Base-by-base conservation (phyloP, 2,113 vertebrate species). In the Chrysemys picta region DNA sequence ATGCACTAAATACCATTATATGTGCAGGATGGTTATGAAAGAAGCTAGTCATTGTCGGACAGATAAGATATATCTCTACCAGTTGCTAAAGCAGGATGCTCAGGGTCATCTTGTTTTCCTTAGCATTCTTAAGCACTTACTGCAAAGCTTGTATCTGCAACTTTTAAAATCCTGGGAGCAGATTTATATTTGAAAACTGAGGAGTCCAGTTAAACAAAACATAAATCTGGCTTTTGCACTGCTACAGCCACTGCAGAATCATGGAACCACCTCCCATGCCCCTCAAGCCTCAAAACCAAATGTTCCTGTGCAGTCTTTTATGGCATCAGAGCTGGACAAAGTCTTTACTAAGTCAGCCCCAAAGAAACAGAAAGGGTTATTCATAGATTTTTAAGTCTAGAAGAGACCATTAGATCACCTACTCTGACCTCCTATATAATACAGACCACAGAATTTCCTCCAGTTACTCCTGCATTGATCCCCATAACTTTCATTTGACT, bases 401-500 rank as follows among this genome's bases (percentile, higher is more conserved):
- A 57, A 57, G 16, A 38, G 54, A 10, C 54, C 16, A 10, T 59
- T 42, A n/a, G 5, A 62, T 17, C 25, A 81, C 47, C 35, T 45
- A 47, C 13, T 2, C 1, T 78, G 14, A 5, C 52, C 52, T 87
- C 16, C 53, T 90, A 56, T 59, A 59, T 10, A 80, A 49, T 9
- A 72, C 8, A 17, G 10, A 10, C 42, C 79, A 62, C 1, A 0
- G 4, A 7, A 11, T 52, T 31, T 13, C 1, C 11, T 25, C 0
- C 35, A 72, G 9, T 53, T 87, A 50, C 29, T 84, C 29, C 76
- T 4, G 1, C 27, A 76, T 16, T 0, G 0, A 88, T 11, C 5
- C 35, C n/a, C 54, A 59, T 0, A 0, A 89, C 42, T 59, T 79
- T 49, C 1, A 0, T 45, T 62, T 3, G 0, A 0, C 0, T 1